Conservation (phyloP, 2,797 vertebrate genomes). For the Presbytis comata region DNA sequence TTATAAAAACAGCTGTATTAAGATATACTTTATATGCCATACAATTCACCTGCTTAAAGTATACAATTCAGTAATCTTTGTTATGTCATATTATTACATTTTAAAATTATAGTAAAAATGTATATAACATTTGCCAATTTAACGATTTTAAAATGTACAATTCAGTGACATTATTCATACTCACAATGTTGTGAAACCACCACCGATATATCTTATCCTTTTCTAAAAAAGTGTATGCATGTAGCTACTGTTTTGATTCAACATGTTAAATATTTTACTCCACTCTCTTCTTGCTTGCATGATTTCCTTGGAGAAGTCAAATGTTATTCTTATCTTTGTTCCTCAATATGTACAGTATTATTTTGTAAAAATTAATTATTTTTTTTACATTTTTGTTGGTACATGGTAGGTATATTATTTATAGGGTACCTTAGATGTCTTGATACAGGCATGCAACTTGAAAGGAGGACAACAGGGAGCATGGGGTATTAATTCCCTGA, state of each 20-base stretch:
- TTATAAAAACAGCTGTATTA: no score
- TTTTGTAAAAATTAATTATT: background rate
- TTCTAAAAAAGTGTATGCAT: background rate
- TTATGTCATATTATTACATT: background rate
- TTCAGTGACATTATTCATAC: background rate
- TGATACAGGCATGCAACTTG: no score
- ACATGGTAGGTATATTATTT: no score
- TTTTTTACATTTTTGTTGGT: no score
- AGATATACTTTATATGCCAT: no score
- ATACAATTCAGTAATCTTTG: background rate
- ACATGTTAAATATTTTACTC: background rate
- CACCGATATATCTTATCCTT: background rate
- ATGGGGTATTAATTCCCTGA: no score
- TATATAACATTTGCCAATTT: background rate
- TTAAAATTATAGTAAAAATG: background rate
- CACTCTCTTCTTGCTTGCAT: background rate
- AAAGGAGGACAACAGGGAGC: no score
- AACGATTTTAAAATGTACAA: background rate
- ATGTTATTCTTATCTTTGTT: background rate
- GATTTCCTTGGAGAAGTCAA: background rate
- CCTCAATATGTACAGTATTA: background rate
- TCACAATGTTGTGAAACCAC: background rate
- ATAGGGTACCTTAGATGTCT: no score
- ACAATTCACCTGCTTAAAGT: background rate
- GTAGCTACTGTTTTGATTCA: background rate